These are phyloP conservation scores for Ammodramus savannarum DNA, from an alignment of 2,113 vertebrate genomes.

Conservation along the genomic window DNA sequence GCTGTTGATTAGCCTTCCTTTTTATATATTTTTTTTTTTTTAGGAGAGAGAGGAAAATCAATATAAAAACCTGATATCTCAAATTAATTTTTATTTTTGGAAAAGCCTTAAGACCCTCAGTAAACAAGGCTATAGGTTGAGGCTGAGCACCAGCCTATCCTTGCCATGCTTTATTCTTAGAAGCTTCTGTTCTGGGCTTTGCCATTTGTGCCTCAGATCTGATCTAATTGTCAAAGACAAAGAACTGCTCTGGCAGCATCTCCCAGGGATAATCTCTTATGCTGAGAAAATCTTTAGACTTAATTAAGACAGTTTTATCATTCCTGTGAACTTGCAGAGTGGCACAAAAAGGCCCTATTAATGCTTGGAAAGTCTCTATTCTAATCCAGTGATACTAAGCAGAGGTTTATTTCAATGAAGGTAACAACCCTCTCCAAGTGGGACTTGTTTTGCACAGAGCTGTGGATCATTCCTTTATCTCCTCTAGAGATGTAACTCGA, in stretches of 20 bases:
- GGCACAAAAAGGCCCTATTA: conserved; percentile 7
- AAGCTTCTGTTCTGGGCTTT: background rate
- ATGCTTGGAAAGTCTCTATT: background rate
- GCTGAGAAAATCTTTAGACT: conserved; percentile 46
- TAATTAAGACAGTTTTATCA: conserved; percentile 53
- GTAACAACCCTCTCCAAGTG: background rate
- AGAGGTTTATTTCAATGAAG: conserved; percentile 1
- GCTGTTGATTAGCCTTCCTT: background rate
- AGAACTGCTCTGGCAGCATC: background rate
- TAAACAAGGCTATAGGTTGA: background rate
- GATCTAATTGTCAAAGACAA: conserved; percentile 35
- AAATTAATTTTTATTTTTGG: background rate
- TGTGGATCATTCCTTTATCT: conserved; percentile 3
- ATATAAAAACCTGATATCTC: background rate
- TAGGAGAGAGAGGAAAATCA: background rate
- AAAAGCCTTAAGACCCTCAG: background rate
- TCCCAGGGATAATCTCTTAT: conserved; percentile 34
- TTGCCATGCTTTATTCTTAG: background rate
- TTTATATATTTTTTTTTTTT: background rate
- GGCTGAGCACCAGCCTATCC: background rate
- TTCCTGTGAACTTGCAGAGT: conserved; percentile 25
- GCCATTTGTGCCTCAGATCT: background rate
- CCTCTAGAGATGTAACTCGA: background rate
- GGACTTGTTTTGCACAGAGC: background rate
- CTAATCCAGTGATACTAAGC: background rate